Evolutionary conservation across 1,140 invertebrate genomes (phyloP).

Genomic region (Camponotus floridanus): DNA sequence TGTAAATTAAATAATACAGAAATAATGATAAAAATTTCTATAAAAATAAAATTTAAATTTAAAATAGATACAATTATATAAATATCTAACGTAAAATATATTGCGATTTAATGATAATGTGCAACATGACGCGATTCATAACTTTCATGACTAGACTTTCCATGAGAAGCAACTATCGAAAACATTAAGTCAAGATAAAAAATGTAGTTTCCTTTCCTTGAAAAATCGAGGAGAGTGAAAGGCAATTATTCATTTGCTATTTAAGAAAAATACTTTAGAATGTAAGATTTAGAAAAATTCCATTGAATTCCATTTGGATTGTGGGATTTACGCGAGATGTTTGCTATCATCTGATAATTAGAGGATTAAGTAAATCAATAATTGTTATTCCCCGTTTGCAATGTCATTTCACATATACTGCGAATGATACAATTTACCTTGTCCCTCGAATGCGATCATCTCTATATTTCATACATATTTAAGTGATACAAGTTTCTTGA

Average conservation of each 20-base stretch:
- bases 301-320: neutral
- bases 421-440: neutral
- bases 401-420: neutral
- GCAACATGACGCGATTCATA: neutral
- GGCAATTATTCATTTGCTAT: too few relatives aligned
- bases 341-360: neutral
- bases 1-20: neutral
- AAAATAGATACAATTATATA: neutral
- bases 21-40: neutral
- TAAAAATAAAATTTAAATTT: neutral
- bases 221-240: neutral
- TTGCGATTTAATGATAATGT: neutral
- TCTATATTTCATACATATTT: neutral
- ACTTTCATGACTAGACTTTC: neutral
- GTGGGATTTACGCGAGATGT: neutral
- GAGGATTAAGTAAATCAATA: neutral
- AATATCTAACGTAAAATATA: neutral
- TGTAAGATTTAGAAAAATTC: neutral
- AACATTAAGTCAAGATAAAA: neutral
- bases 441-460: neutral
- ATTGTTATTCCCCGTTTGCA: neutral
- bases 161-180: neutral
- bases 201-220: slow-evolving; percentile 8
- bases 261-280: neutral
- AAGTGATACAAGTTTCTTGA: neutral